These are phyloP conservation scores for Eunapius fragilis DNA, from an alignment of 37 sponge, comb jelly and placozoan genomes.

Conservation along the genomic window DNA sequence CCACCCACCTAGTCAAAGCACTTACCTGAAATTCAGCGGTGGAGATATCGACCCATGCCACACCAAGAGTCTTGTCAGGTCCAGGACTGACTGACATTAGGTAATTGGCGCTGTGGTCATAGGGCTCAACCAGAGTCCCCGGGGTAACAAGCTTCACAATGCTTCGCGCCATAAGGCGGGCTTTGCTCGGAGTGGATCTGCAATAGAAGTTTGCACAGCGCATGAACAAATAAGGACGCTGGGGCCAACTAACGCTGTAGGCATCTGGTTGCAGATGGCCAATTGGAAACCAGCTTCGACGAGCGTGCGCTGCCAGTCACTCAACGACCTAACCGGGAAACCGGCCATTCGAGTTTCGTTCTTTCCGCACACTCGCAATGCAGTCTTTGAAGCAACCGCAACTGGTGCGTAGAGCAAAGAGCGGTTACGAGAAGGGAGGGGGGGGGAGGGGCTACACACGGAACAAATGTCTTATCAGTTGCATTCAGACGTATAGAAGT, in stretches of 20 bases:
- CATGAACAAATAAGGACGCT: not conserved
- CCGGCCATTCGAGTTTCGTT: slow-evolving; percentile 66
- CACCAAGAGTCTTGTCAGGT: slow-evolving; percentile 54
- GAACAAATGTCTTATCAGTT: not conserved
- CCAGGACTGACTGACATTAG: slow-evolving; percentile 71
- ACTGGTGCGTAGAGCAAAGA: not conserved
- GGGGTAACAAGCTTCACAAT: slow-evolving; percentile 84
- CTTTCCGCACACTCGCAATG: slow-evolving; percentile 61
- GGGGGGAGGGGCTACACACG: not conserved
- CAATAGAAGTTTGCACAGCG: not conserved
- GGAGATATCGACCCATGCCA: slow-evolving; percentile 88
- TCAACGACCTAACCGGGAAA: slow-evolving; percentile 72
- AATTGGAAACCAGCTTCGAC: slow-evolving; percentile 84
- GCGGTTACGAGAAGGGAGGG: not conserved
- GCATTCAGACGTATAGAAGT: too few relatives aligned
- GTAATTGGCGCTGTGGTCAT: slow-evolving; percentile 68
- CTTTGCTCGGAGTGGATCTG: not conserved
- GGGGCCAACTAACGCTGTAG: not conserved
- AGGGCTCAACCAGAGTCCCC: slow-evolving; percentile 84
- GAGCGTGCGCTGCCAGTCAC: slow-evolving; percentile 75
- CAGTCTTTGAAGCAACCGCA: slow-evolving; percentile 55
- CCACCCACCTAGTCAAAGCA: too few relatives aligned
- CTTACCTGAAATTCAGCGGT: slow-evolving; percentile 70
- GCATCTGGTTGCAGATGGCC: slow-evolving; percentile 82
- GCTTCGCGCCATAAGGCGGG: slow-evolving; percentile 39